Conservation (phyloP, 2,888 invertebrate genomes). For the Lasioglossum leucozonium region DNA sequence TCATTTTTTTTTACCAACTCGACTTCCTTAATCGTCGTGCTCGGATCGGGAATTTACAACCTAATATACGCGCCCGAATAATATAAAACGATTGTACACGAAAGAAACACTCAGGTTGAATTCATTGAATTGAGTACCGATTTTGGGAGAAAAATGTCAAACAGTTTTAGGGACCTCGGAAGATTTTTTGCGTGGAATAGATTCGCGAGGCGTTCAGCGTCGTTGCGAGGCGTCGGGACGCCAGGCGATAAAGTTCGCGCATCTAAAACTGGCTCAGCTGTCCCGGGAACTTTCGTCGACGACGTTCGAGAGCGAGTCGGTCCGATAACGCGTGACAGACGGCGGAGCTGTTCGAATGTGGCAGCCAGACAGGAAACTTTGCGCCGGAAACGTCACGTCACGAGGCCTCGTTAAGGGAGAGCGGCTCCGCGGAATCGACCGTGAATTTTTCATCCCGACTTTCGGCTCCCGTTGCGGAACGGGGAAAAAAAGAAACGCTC, state of each 20-base stretch:
- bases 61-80: no score
- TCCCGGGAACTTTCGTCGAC: constrained; percentile 20
- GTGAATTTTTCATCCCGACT: constrained; percentile 46
- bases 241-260: constrained; percentile 4
- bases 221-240: background rate
- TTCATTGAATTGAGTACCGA: background rate
- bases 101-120: no score
- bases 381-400: constrained; percentile 48
- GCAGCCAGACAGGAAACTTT: constrained; percentile 20
- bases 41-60: no score
- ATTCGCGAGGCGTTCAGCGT: background rate
- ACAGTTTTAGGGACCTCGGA: background rate
- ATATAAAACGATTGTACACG: no score
- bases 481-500: background rate
- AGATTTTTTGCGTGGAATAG: background rate
- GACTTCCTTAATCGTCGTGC: no score
- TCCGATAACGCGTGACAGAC: constrained; percentile 14
- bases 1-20: no score
- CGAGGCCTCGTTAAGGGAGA: constrained; percentile 36
- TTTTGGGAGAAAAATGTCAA: background rate
- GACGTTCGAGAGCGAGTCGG: background rate
- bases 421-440: constrained; percentile 16
- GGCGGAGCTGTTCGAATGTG: background rate
- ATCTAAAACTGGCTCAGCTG: constrained; percentile 20
- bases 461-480: background rate